Evolutionary conservation across 1,140 invertebrate species (phyloP).

Genomic region (Drosophila subobscura): DNA sequence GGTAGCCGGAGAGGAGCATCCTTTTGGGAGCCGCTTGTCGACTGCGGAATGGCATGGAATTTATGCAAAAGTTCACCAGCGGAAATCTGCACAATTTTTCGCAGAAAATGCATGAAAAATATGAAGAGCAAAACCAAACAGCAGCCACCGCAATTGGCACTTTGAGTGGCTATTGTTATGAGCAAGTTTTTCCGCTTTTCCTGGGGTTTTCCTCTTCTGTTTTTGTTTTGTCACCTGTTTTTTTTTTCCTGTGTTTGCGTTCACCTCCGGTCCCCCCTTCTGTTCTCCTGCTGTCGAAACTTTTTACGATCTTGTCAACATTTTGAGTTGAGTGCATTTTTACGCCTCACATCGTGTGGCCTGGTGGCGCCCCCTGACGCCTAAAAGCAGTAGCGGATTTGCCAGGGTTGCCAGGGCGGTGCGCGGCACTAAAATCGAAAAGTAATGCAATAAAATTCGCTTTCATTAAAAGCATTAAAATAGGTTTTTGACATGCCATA

Average conservation of each 20-base stretch:
- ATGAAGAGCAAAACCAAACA: background rate
- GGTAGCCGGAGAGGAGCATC: constrained; percentile 57
- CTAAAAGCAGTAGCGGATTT: background rate
- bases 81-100: constrained; percentile 56
- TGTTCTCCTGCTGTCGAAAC: constrained; percentile 29
- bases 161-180: constrained; percentile 71
- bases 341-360: constrained; percentile 45
- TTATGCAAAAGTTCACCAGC: constrained; percentile 70
- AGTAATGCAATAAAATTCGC: constrained; percentile 82
- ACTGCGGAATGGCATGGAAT: constrained; percentile 47
- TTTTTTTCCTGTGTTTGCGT: constrained; percentile 13
- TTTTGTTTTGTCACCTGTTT: constrained; percentile 78
- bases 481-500: constrained; percentile 82
- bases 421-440: constrained; percentile 73
- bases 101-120: background rate
- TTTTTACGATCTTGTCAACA: constrained; percentile 79
- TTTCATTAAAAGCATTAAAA: constrained; percentile 82
- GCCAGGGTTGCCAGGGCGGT: background rate
- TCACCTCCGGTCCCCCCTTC: background rate
- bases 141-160: constrained; percentile 63
- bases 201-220: constrained; percentile 30
- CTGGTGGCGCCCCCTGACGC: background rate
- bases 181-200: constrained; percentile 27
- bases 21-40: constrained; percentile 42
- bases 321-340: constrained; percentile 80